phyloP scores from a whole-genome alignment of 2,113 vertebrate genomes.

The Brachyhypopomus gauderio region DNA sequence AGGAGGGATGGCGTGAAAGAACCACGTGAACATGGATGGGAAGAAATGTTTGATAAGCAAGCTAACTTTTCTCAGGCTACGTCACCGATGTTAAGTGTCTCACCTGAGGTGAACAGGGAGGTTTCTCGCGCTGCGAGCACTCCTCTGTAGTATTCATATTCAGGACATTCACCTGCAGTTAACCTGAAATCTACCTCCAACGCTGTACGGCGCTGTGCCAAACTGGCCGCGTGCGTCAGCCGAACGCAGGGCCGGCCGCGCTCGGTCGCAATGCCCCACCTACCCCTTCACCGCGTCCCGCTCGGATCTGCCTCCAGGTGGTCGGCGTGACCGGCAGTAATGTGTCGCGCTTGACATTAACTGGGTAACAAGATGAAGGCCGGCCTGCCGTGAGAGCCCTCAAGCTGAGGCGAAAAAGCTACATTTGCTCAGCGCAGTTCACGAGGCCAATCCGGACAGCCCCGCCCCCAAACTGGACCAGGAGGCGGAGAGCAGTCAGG shows the following conservation, averaged over 20 bases:
- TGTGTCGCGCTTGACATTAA: constrained; percentile 38
- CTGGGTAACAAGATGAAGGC: constrained; percentile 32
- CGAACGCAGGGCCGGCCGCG: neutral
- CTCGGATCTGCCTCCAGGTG: constrained; percentile 5
- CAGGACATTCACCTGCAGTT: neutral
- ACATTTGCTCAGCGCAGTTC: neutral
- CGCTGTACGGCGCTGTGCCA: neutral
- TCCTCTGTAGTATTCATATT: neutral
- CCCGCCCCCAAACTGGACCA: neutral
- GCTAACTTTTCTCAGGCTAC: neutral
- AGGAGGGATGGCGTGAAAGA: neutral
- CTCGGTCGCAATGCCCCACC: neutral
- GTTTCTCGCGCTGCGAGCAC: neutral
- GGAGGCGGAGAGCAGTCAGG: constrained; percentile 11
- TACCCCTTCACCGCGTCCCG: neutral
- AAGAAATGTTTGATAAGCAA: neutral
- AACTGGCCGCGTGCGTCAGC: constrained; percentile 1
- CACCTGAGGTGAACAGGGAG: neutral
- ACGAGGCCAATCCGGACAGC: neutral
- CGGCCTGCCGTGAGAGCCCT: neutral
- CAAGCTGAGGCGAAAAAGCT: neutral
- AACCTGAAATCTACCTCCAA: neutral
- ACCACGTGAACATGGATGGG: neutral
- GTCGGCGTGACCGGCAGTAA: constrained; percentile 34
- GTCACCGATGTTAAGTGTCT: too few relatives aligned